A percentile compares a stretch with the other conserved stretches of the same genome.
These are phyloP conservation scores for Heliconius eleuchia DNA, from an alignment of 1,140 invertebrate species.

Conservation along the genomic window DNA sequence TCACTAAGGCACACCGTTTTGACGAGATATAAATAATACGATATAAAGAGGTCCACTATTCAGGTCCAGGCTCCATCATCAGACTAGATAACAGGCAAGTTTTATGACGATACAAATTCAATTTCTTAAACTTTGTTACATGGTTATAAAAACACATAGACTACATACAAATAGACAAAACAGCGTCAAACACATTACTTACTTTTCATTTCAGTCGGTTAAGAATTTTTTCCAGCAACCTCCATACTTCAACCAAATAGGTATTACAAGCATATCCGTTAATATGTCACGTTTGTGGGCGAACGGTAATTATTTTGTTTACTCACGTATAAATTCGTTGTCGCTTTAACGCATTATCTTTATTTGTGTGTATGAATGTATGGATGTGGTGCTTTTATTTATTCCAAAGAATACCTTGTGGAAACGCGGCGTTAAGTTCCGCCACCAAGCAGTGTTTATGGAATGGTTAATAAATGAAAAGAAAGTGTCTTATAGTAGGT, in stretches of 20 bases:
- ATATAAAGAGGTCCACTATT: too few species aligned
- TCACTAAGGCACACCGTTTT: too few species aligned
- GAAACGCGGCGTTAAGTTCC: too few species aligned
- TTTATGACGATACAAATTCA: too few species aligned
- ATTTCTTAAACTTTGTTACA: too few species aligned
- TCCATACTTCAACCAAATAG: not conserved
- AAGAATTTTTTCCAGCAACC: not conserved
- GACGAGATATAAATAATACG: too few species aligned
- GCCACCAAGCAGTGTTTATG: too few species aligned
- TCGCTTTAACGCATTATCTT: constrained; percentile 21
- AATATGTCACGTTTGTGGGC: constrained; percentile 13
- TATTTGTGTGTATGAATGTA: not conserved
- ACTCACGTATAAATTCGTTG: constrained; percentile 27
- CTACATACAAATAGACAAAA: not conserved
- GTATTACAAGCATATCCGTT: constrained; percentile 1
- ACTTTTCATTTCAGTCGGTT: not conserved
- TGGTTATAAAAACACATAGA: too few species aligned
- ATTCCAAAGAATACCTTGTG: not conserved
- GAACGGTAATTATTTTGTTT: constrained; percentile 27
- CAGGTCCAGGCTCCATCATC: too few species aligned
- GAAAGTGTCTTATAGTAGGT: too few species aligned
- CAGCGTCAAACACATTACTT: not conserved
- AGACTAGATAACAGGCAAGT: too few species aligned
- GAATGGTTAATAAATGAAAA: too few species aligned
- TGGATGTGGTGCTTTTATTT: not conserved